A percentile compares a stretch with the other conserved stretches of the same genome.
These are phyloP conservation scores for Squalus acanthias DNA, from an alignment of 2,797 vertebrate species.

Conservation along the genomic window DNA sequence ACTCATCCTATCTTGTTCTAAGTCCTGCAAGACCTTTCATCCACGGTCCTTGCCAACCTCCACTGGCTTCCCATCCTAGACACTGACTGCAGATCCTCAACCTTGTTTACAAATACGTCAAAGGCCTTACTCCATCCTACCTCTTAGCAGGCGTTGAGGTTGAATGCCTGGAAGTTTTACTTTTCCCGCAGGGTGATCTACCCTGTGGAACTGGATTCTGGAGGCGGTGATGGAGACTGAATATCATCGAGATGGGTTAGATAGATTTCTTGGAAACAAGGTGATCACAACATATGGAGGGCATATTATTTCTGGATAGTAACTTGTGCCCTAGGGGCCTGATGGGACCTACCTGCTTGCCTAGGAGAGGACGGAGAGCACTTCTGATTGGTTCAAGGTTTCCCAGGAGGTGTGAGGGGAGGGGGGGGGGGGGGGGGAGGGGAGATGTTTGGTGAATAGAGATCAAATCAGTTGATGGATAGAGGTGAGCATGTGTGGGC, in stretches of 20 bases:
- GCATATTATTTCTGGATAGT: neutral
- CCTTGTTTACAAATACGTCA: neutral
- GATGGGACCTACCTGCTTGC: neutral
- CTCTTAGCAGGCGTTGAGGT: too few species aligned
- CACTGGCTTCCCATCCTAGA: neutral
- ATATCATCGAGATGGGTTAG: neutral
- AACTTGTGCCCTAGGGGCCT: neutral
- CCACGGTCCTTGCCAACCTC: neutral
- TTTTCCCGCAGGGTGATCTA: too few species aligned
- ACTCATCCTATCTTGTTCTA: neutral
- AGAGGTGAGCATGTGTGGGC: too few species aligned
- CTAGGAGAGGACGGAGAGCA: neutral
- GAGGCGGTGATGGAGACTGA: neutral
- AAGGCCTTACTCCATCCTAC: too few species aligned
- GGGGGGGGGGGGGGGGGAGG: too few species aligned
- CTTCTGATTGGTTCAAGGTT: neutral
- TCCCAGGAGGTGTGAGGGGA: neutral
- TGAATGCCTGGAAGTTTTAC: too few species aligned
- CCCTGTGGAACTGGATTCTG: too few species aligned
- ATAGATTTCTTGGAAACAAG: neutral
- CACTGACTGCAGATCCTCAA: neutral
- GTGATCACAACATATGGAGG: neutral
- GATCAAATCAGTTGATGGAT: neutral
- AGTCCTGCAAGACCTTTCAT: neutral
- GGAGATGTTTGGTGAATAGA: neutral